Evolutionary conservation across 1,140 invertebrate genomes (phyloP).

Genomic region (Maniola jurtina): DNA sequence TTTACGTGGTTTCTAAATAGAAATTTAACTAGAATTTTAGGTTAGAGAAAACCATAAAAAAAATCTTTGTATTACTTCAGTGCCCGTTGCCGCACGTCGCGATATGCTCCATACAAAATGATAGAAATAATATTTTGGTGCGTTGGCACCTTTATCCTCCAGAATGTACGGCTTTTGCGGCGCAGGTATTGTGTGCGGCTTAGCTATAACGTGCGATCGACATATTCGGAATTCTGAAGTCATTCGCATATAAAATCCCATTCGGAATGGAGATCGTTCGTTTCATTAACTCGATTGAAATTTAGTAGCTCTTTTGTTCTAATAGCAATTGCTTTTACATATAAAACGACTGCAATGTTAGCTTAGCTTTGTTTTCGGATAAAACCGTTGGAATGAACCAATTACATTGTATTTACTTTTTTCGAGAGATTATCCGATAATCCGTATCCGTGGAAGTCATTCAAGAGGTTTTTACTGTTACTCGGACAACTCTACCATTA

Average conservation of each 20-base stretch:
- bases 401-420: neutral
- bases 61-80: no score
- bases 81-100: no score
- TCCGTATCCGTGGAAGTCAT: neutral
- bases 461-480: neutral
- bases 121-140: no score
- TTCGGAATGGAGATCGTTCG: conserved; percentile 10
- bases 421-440: neutral
- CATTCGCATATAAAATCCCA: conserved; percentile 7
- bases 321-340: conserved; percentile 8
- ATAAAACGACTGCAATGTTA: neutral
- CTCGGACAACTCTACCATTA: no score
- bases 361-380: neutral
- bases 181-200: no score
- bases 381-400: neutral
- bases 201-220: no score
- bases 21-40: no score
- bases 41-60: no score
- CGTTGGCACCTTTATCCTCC: no score
- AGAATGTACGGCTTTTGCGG: no score
- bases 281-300: conserved; percentile 11
- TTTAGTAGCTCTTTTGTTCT: conserved; percentile 8
- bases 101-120: no score
- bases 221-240: neutral
- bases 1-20: no score